Evolutionary conservation across 1,140 invertebrate species (phyloP).

Genomic region (Hylyphantes graminicola): DNA sequence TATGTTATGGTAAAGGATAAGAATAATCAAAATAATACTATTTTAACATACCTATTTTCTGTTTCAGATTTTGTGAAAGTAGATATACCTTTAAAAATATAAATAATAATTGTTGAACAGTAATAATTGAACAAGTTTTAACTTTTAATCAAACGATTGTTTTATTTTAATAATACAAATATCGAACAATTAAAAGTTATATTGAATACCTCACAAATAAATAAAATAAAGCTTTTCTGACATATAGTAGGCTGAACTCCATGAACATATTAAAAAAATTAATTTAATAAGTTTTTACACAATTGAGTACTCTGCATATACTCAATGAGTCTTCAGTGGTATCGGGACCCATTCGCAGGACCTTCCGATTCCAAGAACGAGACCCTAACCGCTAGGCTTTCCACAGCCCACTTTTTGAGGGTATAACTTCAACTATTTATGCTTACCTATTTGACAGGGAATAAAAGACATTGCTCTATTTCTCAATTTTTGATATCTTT

Average conservation of each 20-base stretch:
- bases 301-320: too few relatives aligned
- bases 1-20: not conserved
- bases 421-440: not conserved
- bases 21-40: not conserved
- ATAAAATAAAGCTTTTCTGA: not conserved
- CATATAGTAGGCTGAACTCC: too few relatives aligned
- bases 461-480: constrained; percentile 73
- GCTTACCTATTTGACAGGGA: constrained; percentile 65
- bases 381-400: too few relatives aligned
- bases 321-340: too few relatives aligned
- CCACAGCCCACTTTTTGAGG: too few relatives aligned
- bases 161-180: too few relatives aligned
- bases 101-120: not conserved
- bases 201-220: not conserved
- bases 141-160: too few relatives aligned
- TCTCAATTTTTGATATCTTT: constrained; percentile 74
- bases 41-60: constrained; percentile 2
- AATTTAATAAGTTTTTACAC: not conserved
- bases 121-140: too few relatives aligned
- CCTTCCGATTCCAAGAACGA: too few relatives aligned
- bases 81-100: constrained; percentile 17
- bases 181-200: too few relatives aligned
- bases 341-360: too few relatives aligned
- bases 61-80: not conserved
- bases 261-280: not conserved